Evolutionary conservation across 2,888 invertebrate genomes (phyloP), one percentile per base, ranked within the genome.

Genomic region (Chalcis sispes): DNA sequence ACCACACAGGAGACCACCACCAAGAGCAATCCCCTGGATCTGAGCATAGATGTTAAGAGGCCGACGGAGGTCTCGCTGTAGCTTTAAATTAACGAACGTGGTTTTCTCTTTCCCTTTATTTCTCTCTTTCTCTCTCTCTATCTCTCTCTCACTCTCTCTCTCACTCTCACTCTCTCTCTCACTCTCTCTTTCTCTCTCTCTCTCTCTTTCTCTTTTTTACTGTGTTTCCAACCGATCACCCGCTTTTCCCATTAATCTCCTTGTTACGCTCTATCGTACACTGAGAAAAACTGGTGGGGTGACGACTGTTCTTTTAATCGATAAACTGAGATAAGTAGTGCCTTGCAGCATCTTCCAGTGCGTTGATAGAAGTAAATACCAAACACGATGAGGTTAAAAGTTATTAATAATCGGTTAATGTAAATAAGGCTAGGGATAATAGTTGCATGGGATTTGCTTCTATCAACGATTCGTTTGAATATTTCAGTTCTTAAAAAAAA

Each of bases 11-110:
- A 86, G 29, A 75, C 83, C 10, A 82, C 84, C 4, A 80, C 82
- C 61, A 88, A 88, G 80, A 85, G 85, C 69, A 88, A 86, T 77
- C 88, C 88, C 0, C 73, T 88, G n/a, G 88, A 88, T 56, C 76
- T 88, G 27, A 88, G 87, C 2, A 78, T 88, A 7, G 83, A 86
- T 54, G 76, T 75, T 10, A 85, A 85, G 67, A 87, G 86, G 86
- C 86, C 86, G 0, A 69, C 77, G 32, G 77, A 77, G 64, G 72
- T 77, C 18, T 77, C 77, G 48, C 72, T 76, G 27, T 77, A 73
- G 48, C 50, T 20, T 20, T 10, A n/a, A 32, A n/a, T n/a, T 15
- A 27, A 20, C 59, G 46, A 25, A 15, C 40, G 2, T 18, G 15
- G 8, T 18, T 20, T 8, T 13, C 13, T 1, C 40, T 23, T n/a